Base-by-base conservation (phyloP, 2,797 vertebrate species). In the Merluccius polli region DNA sequence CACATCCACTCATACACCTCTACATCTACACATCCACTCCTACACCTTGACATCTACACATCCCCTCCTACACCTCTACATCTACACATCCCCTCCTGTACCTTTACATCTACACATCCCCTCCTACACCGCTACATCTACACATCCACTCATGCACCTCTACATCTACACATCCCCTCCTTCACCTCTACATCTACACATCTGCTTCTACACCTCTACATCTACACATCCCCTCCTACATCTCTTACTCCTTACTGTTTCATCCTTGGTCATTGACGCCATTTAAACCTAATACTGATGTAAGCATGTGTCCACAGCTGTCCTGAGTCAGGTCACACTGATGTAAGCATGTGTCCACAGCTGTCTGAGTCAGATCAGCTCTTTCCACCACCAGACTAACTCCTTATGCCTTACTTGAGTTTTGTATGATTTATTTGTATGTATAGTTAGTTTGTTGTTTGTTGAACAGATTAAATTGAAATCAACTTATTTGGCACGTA, bases 381-480 rank as follows among this genome's bases (percentile, higher is more conserved):
- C 76, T 59, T n/a, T 59, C 24, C 59, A 11, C 59, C 24, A 88
- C 88, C 85, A 71, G 73, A 80, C 79, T 72, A 24, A 65, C 75
- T 86, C 82, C 80, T 78, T 76, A 88, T 86, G 90, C 90, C 86
- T 89, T 89, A 91, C 90, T 93, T 92, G 90, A 92, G 89, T 78
- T 52, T 77, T 81, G 75, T 77, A 27, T 72, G 71, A 41, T 38
- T 72, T 13, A 15, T 59, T 73, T 78, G 75, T 76, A 77, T 86
- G 73, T 85, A 74, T 92, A 89, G 82, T 85, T 89, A 87, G 88
- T 94, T 87, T 92, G 84, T 94, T 91, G 93, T 93, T 92, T 92
- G 81, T 95, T 94, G 93, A 93, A 93, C 94, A 93, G 77, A 89
- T 93, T 91, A 95, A 94, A 92, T 91, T 95, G 93, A 85, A 91